These are phyloP conservation scores for Scatophagus argus DNA, from an alignment of 2,113 vertebrate genomes.

Conservation along the genomic window DNA sequence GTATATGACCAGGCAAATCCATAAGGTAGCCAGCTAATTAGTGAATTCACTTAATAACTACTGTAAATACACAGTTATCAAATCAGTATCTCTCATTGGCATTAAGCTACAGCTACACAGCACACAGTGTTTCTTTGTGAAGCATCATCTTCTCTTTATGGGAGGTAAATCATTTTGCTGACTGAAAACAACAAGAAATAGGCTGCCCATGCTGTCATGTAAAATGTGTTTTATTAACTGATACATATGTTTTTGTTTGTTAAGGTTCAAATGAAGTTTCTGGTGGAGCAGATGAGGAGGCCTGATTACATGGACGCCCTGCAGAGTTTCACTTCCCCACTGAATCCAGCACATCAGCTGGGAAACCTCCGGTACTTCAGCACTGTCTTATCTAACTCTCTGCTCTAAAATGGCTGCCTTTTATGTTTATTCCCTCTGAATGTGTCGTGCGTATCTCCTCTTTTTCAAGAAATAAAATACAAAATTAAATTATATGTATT, in stretches of 20 bases:
- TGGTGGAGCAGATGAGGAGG: constrained; percentile 97
- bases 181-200: constrained; percentile 12
- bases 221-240: constrained; percentile 18
- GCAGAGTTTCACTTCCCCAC: constrained; percentile 95
- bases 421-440: constrained; percentile 13
- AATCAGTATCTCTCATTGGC: no score
- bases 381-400: constrained; percentile 6
- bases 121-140: background rate
- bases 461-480: background rate
- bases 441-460: constrained; percentile 11
- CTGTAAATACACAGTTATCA: background rate
- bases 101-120: background rate
- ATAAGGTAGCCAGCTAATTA: background rate
- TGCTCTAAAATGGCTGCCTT: constrained; percentile 22
- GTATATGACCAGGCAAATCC: background rate
- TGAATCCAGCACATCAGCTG: constrained; percentile 97
- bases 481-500: background rate
- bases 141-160: constrained; percentile 20
- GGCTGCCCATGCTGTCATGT: constrained; percentile 11
- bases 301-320: constrained; percentile 99
- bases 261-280: constrained; percentile 99
- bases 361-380: constrained; percentile 91
- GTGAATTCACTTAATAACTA: background rate
- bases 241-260: background rate
- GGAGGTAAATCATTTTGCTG: background rate